Percentiles rank a stretch among this genome's conserved stretches.
Conservation (phyloP, 2,888 invertebrate species). For the Stenotaenia linearis region DNA sequence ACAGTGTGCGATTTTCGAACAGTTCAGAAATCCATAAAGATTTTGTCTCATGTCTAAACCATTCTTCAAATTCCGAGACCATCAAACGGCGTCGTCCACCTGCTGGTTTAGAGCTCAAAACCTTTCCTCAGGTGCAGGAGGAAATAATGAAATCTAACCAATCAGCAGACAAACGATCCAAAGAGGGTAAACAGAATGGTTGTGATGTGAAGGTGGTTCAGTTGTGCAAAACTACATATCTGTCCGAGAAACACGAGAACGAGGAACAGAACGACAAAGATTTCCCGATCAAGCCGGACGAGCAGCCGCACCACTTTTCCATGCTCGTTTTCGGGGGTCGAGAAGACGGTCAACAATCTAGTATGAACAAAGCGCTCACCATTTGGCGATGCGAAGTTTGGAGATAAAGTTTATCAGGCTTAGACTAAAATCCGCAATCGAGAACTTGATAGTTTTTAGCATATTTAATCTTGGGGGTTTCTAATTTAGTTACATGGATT, state of each 20-base stretch:
- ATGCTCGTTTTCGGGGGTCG: conserved; percentile 71
- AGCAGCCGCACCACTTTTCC: conserved; percentile 46
- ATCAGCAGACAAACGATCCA: neutral
- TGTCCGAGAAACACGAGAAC: neutral
- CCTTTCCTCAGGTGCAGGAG: conserved; percentile 2
- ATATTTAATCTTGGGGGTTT: neutral
- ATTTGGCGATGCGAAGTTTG: conserved; percentile 32
- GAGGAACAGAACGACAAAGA: neutral
- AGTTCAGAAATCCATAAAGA: conserved; percentile 35
- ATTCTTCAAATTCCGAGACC: neutral
- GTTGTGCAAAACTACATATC: neutral
- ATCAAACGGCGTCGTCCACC: neutral
- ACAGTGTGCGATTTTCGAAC: neutral
- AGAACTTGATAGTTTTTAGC: neutral
- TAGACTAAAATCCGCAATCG: neutral
- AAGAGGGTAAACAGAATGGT: neutral
- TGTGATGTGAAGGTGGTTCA: neutral
- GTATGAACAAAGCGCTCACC: conserved; percentile 24
- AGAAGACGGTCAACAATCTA: conserved; percentile 57
- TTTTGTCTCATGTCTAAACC: conserved; percentile 39
- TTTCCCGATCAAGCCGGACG: neutral
- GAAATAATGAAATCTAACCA: neutral
- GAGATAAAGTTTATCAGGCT: neutral
- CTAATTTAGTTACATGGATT: neutral
- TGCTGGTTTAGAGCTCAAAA: conserved; percentile 14